A percentile compares a stretch with the other conserved stretches of the same genome.
Evolutionary conservation across 2,888 invertebrate species (phyloP).

Genomic region (Ashinkailepas kermadecensis): DNA sequence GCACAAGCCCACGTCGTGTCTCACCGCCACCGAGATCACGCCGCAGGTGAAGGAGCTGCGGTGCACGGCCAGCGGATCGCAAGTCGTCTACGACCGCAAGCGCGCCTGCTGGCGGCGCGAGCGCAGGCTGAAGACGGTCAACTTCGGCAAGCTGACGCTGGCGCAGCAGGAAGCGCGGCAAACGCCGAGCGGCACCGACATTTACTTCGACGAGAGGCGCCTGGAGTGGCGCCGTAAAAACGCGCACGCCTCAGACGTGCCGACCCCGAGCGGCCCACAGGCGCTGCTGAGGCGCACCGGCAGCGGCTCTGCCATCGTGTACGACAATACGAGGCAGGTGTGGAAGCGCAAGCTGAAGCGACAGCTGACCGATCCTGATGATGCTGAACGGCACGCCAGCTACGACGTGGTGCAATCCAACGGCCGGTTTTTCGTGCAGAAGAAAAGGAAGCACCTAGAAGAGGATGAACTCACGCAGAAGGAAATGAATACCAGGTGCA

Average conservation of each 20-base stretch:
- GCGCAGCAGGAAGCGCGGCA: background rate
- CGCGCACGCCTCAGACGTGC: background rate
- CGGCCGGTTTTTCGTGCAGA: background rate
- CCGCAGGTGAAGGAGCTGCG: background rate
- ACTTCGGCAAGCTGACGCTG: background rate
- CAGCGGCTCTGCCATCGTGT: constrained; percentile 1
- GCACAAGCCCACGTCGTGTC: background rate
- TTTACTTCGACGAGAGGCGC: background rate
- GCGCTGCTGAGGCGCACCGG: background rate
- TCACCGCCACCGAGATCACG: background rate
- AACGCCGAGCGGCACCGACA: background rate
- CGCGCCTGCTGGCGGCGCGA: background rate
- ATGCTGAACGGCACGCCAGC: no score
- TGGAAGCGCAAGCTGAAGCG: constrained; percentile 13
- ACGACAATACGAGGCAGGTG: background rate
- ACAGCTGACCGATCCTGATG: background rate
- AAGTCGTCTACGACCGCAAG: background rate
- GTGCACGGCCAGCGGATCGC: background rate
- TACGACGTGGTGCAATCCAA: background rate
- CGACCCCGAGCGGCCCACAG: background rate
- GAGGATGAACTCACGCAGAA: background rate
- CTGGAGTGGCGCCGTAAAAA: background rate
- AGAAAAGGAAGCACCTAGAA: background rate
- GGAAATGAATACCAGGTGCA: background rate
- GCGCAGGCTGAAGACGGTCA: background rate